Percentiles rank a stretch among this genome's conserved stretches.
These are phyloP conservation scores for Anastrepha ludens DNA, from an alignment of 1,140 invertebrate genomes.

Conservation along the genomic window DNA sequence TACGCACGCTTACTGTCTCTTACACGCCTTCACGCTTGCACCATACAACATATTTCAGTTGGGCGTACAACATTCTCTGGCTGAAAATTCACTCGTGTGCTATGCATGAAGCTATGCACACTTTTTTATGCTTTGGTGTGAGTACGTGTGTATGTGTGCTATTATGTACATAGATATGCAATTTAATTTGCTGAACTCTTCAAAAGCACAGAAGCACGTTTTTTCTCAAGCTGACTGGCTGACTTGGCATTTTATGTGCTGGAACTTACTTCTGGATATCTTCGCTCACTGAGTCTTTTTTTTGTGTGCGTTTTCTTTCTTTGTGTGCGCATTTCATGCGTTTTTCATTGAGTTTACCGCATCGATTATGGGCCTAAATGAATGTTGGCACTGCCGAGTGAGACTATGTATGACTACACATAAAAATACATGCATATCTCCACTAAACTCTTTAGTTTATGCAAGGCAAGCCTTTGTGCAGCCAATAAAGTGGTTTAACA, in stretches of 20 bases:
- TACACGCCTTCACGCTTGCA: no score
- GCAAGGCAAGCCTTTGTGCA: conserved; percentile 1
- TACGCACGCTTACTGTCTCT: no score
- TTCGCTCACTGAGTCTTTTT: not conserved
- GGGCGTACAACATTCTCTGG: not conserved
- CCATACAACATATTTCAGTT: not conserved
- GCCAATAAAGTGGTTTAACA: not conserved
- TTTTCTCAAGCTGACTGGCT: not conserved
- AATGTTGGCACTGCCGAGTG: not conserved
- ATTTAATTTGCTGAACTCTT: not conserved
- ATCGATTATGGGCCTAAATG: conserved; percentile 10
- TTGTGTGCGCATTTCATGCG: not conserved
- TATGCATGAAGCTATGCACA: not conserved
- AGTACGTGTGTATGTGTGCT: not conserved
- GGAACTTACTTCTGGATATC: not conserved
- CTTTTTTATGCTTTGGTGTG: not conserved
- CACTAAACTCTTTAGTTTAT: conserved; percentile 13
- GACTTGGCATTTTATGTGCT: conserved; percentile 25
- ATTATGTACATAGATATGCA: not conserved
- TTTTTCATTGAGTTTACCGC: not conserved
- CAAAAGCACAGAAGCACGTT: not conserved
- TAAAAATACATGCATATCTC: not conserved
- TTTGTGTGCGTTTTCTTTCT: not conserved
- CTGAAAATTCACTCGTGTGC: not conserved
- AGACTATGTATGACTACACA: not conserved